Conservation (phyloP, 2,888 invertebrate species). For the Zeuzera pyrina region DNA sequence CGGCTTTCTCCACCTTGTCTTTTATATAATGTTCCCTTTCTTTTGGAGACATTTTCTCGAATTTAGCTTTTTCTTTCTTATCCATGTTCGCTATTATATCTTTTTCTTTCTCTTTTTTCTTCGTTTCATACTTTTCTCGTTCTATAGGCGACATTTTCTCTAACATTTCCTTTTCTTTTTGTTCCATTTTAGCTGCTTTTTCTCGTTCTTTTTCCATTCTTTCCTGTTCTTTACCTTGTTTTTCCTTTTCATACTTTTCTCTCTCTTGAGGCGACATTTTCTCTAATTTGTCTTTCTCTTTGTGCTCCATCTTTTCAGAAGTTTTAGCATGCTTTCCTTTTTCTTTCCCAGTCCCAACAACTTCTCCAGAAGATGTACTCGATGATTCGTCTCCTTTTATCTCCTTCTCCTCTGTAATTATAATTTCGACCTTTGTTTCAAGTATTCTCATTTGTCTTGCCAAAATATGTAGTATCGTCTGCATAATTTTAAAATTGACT, state of each 20-base stretch:
- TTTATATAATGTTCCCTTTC: constrained; percentile 9
- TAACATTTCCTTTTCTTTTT: constrained; percentile 8
- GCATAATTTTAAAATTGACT: constrained; percentile 44
- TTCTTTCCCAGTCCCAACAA: constrained; percentile 1
- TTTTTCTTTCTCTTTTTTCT: constrained; percentile 9
- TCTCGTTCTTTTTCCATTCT: constrained; percentile 8
- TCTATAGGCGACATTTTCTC: constrained; percentile 5
- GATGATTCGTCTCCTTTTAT: constrained; percentile 1
- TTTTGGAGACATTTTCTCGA: constrained; percentile 6
- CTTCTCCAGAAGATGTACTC: background rate
- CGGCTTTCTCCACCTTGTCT: constrained; percentile 8
- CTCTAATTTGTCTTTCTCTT: constrained; percentile 9
- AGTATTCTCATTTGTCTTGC: constrained; percentile 49
- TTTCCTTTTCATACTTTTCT: constrained; percentile 8
- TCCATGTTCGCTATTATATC: constrained; percentile 7
- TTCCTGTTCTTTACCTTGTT: constrained; percentile 10
- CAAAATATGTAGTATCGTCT: constrained; percentile 43
- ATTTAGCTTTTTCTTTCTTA: constrained; percentile 8
- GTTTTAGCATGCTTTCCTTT: background rate
- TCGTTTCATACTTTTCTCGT: constrained; percentile 10
- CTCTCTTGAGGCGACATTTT: constrained; percentile 10
- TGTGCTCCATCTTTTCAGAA: background rate
- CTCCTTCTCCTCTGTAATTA: constrained; percentile 15
- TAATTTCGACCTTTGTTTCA: constrained; percentile 42
- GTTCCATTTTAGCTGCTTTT: constrained; percentile 13